Base-by-base conservation (phyloP, 2,888 invertebrate species). In the Acronicta aceris region DNA sequence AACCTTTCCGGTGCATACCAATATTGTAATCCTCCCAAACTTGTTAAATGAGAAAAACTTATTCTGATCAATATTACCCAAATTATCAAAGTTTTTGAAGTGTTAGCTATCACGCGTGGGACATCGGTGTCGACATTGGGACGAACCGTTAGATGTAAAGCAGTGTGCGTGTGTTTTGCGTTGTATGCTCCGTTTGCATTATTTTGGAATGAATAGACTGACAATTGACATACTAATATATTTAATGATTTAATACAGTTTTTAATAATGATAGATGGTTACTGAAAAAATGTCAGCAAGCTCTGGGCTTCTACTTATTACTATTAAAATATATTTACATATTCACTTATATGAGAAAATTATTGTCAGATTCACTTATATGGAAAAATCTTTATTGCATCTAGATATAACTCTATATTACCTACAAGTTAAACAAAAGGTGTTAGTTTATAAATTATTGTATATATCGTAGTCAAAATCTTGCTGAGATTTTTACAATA, bases 131-230 rank as follows among this genome's bases (percentile, higher is more conserved):
- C 30, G 33, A 43, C 42, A 21, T 30, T 38, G 38, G 40, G 27
- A 47, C 56, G 56, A 60, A 42, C 51, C 51, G 38, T 54, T 43
- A 47, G 59, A 52, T 27, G 30, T 13, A 47, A 58, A 41, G 17
- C 54, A 60, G 63, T 52, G 73, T 75, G 79, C 59, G 79, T 78
- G 71, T 73, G 68, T 71, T 65, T 52, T 59, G 62, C 60, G 59
- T 65, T 63, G 76, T 70, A 17, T 72, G 76, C 73, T 49, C 53
- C 45, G 55, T 59, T 52, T 76, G 81, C 75, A 75, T 77, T 75
- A 70, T 75, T 78, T 77, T 72, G 74, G 75, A 79, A 76, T 79
- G 77, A 71, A 72, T 71, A 72, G 63, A 67, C 72, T 76, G 65
- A 75, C 65, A 61, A 73, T 64, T 67, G 74, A 74, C 65, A 25